These are phyloP conservation scores for Poeciliopsis paucimaculata DNA, from an alignment of 2,797 vertebrate genomes.

Conservation along the genomic window DNA sequence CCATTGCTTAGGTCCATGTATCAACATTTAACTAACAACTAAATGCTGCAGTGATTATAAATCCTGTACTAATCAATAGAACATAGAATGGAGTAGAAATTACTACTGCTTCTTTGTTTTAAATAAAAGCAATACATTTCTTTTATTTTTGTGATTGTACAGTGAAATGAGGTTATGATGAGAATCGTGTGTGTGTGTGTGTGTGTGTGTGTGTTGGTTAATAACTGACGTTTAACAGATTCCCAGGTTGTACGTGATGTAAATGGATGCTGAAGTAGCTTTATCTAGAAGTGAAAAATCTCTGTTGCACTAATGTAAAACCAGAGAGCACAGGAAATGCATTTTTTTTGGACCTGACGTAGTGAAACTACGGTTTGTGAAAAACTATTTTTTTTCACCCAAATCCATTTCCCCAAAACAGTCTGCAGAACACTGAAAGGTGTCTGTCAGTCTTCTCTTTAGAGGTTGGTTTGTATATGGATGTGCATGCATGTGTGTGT, in stretches of 20 bases:
- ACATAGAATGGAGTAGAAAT: background rate
- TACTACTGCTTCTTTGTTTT: background rate
- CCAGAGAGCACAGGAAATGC: slow-evolving; percentile 26
- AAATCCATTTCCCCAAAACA: slow-evolving; percentile 60
- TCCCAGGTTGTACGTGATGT: slow-evolving; percentile 26
- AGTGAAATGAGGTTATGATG: no score
- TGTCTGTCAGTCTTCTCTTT: slow-evolving; percentile 38
- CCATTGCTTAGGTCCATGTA: background rate
- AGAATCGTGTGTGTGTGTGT: slow-evolving; percentile 7
- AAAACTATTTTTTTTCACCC: slow-evolving; percentile 35
- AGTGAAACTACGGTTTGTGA: slow-evolving; percentile 53
- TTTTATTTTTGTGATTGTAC: background rate
- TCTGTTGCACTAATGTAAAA: slow-evolving; percentile 31
- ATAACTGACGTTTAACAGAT: slow-evolving; percentile 41
- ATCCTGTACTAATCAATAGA: background rate
- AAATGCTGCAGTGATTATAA: background rate
- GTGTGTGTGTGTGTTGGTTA: slow-evolving; percentile 23
- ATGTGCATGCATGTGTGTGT: slow-evolving; percentile 2
- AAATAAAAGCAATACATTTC: background rate
- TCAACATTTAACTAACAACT: background rate
- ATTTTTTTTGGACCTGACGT: slow-evolving; percentile 43
- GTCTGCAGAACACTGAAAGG: slow-evolving; percentile 60
- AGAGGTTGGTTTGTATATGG: slow-evolving; percentile 26
- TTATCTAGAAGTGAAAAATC: slow-evolving; percentile 17
- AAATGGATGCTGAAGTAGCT: slow-evolving; percentile 25